Conservation (phyloP, 2,888 invertebrate genomes). For the Scaeva pyrastri region DNA sequence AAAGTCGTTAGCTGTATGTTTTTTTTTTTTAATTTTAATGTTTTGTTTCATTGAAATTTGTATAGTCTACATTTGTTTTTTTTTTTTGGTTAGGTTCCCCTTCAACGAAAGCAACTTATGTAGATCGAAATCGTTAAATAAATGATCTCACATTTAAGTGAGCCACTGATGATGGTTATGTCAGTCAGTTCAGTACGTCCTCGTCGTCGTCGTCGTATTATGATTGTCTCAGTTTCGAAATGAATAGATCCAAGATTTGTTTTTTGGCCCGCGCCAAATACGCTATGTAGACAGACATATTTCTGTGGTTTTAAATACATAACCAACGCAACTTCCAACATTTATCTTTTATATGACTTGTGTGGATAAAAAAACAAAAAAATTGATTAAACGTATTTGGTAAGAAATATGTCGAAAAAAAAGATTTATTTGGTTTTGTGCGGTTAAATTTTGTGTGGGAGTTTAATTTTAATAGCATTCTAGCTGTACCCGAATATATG, state of each 20-base stretch:
- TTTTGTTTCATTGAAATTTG: neutral
- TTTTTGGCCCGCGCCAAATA: conserved; percentile 30
- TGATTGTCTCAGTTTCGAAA: conserved; percentile 55
- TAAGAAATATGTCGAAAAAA: conserved; percentile 34
- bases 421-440: conserved; percentile 39
- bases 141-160: conserved; percentile 69
- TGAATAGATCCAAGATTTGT: conserved; percentile 40
- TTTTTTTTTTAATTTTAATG: conserved; percentile 33
- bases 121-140: conserved; percentile 72
- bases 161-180: conserved; percentile 64
- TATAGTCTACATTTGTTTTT: neutral
- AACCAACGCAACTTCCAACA: conserved; percentile 10
- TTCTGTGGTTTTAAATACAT: conserved; percentile 60
- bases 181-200: conserved; percentile 32
- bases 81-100: conserved; percentile 31
- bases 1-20: conserved; percentile 57
- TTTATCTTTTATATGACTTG: neutral
- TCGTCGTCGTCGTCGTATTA: no score
- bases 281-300: conserved; percentile 42
- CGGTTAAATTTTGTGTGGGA: conserved; percentile 44
- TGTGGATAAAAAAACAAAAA: neutral
- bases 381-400: conserved; percentile 15
- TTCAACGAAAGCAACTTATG: conserved; percentile 37
- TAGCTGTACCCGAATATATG: neutral
- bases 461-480: conserved; percentile 32